Evolutionary conservation across 2,797 vertebrate species (phyloP), one percentile per base, ranked within the genome.

Genomic region (Epinephelus malabaricus): DNA sequence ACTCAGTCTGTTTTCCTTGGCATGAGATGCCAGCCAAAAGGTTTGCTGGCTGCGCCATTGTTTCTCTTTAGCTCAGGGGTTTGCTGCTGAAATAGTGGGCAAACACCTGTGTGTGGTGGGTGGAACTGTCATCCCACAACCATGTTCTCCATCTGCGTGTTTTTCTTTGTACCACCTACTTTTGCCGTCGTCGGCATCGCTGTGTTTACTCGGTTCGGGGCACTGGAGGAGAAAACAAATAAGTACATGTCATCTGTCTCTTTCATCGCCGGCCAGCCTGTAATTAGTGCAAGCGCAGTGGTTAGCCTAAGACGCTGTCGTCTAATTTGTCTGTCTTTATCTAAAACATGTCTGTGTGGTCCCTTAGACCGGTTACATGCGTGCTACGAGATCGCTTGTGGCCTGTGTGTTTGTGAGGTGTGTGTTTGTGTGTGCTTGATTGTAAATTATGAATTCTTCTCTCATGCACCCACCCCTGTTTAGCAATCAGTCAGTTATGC

Each of bases 271-370:
- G 76, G 73, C 78, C 89, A 86, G 90, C 83, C 93, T 96, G 89
- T 95, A 96, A 96, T 96, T 95, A 95, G 89, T 73, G 62, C 92
- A 82, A 89, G 91, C 91, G 87, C 91, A 82, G 94, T 91, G 95
- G 92, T 95, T 95, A 92, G 91, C 91, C 93, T 83, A 58, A 89
- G 91, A 94, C 79, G 89, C 91, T 94, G 93, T 95, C 91, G 87
- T 96, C 94, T 96, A 95, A 96, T 95, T 96, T 96, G 95, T 95
- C 95, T 94, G 93, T 94, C 93, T 95, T 95, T 93, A 94, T 95
- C 92, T 93, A 88, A 94, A 95, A 95, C 94, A 95, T 91, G 93
- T 94, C 94, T 94, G 93, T 95, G 95, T 96, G 94, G 95, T 95
- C 94, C 93, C 89, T 78, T 25, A 68, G 87, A 83, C 76, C 1